Evolutionary conservation across 2,888 invertebrate species (phyloP), one percentile per base, ranked within the genome.

Genomic region (Torymus auratus): DNA sequence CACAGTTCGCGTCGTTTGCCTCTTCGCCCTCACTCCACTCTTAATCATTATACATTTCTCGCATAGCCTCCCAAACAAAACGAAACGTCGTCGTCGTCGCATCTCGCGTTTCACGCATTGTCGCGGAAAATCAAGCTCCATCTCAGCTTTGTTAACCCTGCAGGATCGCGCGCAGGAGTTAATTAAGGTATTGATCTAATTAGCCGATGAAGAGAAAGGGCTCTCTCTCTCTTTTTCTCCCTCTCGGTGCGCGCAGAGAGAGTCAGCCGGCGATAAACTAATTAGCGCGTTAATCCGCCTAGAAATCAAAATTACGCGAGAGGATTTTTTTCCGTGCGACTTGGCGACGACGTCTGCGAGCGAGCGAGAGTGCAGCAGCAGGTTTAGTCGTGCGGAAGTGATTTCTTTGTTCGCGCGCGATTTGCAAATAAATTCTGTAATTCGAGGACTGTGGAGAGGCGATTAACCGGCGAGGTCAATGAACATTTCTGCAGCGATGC

Each of bases 101-200:
- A 28, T 28, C 28, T 28, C 28, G 28, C 28, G 7, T 28, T 28
- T 28, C 28, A 4, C 28, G 28, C 28, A 28, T 28, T 28, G 28
- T 28, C 28, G 28, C 28, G 28, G 28, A 28, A 28, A 28, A 28
- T 28, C 28, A 2, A 28, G 28, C 28, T 28, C 28, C 3, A 2
- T 28, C 28, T 28, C 28, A 13, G 20, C 17, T 68, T 67, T 67
- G 52, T 67, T 67, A 67, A 52, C n/a, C n/a, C 7, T 53, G 28
- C 23, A 71, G 55, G 52, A 60, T 72, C 78, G 60, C 41, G 60
- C 41, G 55, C 15, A 52, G n/a, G 17, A 71, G 80, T 64, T 77
- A 81, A 81, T 81, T 81, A 77, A 69, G 69, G 76, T 64, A 77
- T 81, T 72, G 72, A 77, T 81, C 72, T 81, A 81, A 81, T 81